Conservation (phyloP, 2,113 vertebrate genomes). For the Pao palembangensis region DNA sequence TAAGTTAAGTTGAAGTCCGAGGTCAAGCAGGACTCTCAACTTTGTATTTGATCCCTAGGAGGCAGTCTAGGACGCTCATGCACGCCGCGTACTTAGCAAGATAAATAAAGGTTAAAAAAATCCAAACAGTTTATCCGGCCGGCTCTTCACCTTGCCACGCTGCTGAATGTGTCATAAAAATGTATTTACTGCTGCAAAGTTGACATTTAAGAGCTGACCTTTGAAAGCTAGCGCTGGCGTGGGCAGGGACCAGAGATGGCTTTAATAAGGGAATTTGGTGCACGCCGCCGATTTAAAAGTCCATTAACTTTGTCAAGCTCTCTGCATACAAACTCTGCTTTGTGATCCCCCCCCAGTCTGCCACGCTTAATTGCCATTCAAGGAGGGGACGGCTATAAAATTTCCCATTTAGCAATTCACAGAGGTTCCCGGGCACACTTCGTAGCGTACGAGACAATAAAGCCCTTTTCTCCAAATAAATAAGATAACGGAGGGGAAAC, state of each 20-base stretch:
- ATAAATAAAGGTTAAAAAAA: neutral
- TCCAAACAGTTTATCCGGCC: neutral
- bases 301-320: slow-evolving; percentile 74
- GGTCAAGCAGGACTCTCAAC: too few species aligned
- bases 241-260: slow-evolving; percentile 61
- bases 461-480: slow-evolving; percentile 62
- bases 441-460: slow-evolving; percentile 56
- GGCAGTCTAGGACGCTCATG: too few species aligned
- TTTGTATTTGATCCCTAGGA: too few species aligned
- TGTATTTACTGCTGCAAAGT: slow-evolving; percentile 67
- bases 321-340: slow-evolving; percentile 69
- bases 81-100: neutral
- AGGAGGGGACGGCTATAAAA: slow-evolving; percentile 67
- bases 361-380: slow-evolving; percentile 75
- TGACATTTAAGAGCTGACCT: slow-evolving; percentile 78
- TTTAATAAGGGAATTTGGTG: slow-evolving; percentile 75
- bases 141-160: slow-evolving; percentile 1
- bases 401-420: slow-evolving; percentile 62
- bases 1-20: too few species aligned
- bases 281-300: slow-evolving; percentile 76
- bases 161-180: slow-evolving; percentile 52
- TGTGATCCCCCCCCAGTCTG: slow-evolving; percentile 61
- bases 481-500: slow-evolving; percentile 42
- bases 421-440: slow-evolving; percentile 57
- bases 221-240: slow-evolving; percentile 67